Base-by-base conservation (phyloP, 2,113 vertebrate genomes). In the Gadus chalcogrammus region DNA sequence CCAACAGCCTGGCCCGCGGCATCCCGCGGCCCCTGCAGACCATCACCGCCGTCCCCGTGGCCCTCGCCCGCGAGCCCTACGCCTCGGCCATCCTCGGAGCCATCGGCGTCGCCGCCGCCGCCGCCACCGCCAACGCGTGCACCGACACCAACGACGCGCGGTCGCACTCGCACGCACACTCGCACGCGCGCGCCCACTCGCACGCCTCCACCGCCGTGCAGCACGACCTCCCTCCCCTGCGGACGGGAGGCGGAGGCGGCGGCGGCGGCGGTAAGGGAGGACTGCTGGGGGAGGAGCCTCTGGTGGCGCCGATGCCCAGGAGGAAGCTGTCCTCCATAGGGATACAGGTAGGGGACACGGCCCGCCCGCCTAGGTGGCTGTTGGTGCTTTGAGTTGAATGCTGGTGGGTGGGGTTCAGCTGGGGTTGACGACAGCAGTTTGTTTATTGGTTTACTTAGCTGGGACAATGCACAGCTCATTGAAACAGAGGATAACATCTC, bases 311-410 rank as follows among this genome's bases (percentile, higher is more conserved):
- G 17, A 75, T 94, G 73, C 95, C 95, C 73, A 94, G 97, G 83
- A 92, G 97, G 85, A 99, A 99, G 87, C 93, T 99, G 55, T 99
- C 97, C 0, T 99, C 97, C 71, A 99, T 99, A 81, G 97, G 97
- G 87, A 98, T 99, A 91, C 97, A 99, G 94, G 97, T 98, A 92
- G 72, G 93, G 15, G 1, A 48, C 15, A 35, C 20, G 22, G 63
- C 18, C 11, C 3, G 20, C 3, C 15, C 13, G 61, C 11, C 42
- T 35, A 1, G 31, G 31, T 35, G 42, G 5, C 7, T 48, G 8
- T 48, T 13, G 11, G 42, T 48, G 42, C 42, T 48, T 48, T 48
- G 6, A 48, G 42, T 48, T 48, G 42, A 48, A 48, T 48, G 42
- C 12, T 2, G 42, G 42, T 48, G 42, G 42, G 2, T 48, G 42